Evolutionary conservation across 92 coral and sea anemone genomes (phyloP).

Genomic region (Pocillopora meandrina): DNA sequence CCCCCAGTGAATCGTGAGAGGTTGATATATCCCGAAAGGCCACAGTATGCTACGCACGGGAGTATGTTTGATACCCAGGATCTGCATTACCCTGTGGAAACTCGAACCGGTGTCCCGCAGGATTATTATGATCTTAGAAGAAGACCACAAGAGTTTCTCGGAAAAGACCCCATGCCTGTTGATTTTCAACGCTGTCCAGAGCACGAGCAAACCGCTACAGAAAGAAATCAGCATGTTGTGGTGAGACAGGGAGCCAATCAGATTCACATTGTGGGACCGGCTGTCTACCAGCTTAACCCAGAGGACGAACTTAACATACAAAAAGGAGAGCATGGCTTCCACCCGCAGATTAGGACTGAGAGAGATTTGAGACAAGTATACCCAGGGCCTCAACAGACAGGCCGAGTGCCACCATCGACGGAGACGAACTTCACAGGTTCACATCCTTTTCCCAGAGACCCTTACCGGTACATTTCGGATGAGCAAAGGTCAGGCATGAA

Average conservation of each 20-base stretch:
- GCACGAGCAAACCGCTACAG: background rate
- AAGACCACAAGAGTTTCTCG: background rate
- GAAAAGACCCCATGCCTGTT: background rate
- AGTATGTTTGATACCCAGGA: background rate
- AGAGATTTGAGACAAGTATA: slow-evolving; percentile 5
- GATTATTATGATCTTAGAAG: background rate
- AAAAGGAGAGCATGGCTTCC: slow-evolving; percentile 14
- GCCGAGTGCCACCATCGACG: background rate
- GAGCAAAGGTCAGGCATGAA: slow-evolving; percentile 2
- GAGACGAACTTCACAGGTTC: background rate
- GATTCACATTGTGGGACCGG: slow-evolving; percentile 30
- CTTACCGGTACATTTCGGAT: background rate
- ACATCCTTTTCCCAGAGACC: background rate
- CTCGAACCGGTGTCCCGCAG: slow-evolving; percentile 11
- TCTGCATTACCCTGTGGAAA: background rate
- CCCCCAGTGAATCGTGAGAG: background rate
- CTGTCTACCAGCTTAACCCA: slow-evolving; percentile 21
- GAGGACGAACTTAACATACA: slow-evolving; percentile 27
- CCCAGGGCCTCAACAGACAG: background rate
- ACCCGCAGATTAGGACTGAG: slow-evolving; percentile 4
- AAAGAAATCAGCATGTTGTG: slow-evolving; percentile 17
- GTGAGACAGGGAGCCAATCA: slow-evolving; percentile 24
- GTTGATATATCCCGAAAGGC: slow-evolving; percentile 2
- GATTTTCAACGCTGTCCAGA: slow-evolving; percentile 21
- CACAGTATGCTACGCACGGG: slow-evolving; percentile 11